Evolutionary conservation across 2,113 vertebrate species (phyloP).

Genomic region (Atractosteus spatula): DNA sequence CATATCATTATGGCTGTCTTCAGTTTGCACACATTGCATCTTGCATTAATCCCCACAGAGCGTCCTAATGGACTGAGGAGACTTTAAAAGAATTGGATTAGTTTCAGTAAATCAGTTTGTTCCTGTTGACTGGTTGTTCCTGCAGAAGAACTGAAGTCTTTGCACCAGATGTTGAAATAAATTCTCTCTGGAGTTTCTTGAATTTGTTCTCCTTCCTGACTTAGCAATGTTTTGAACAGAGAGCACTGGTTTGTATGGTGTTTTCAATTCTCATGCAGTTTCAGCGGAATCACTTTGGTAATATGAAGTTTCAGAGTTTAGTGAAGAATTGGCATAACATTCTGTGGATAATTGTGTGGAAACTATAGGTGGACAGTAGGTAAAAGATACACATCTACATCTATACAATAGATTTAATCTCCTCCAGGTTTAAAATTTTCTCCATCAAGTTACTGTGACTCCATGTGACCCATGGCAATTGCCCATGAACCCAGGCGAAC

Average conservation of each 20-base stretch:
- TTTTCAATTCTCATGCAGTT: not conserved
- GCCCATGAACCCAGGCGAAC: slow-evolving; percentile 57
- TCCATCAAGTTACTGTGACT: slow-evolving; percentile 36
- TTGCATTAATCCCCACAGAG: slow-evolving; percentile 4
- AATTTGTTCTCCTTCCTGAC: slow-evolving; percentile 9
- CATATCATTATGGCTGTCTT: slow-evolving; percentile 14
- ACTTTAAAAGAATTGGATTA: slow-evolving; percentile 14
- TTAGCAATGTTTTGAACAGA: not conserved
- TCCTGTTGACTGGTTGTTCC: slow-evolving; percentile 1
- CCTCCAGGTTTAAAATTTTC: slow-evolving; percentile 31
- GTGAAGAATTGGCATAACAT: not conserved
- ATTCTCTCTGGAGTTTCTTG: not conserved
- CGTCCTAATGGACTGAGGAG: slow-evolving; percentile 22
- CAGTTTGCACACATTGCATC: slow-evolving; percentile 3
- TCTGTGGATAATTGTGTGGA: too few species aligned
- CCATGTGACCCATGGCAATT: slow-evolving; percentile 53
- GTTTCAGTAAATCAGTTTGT: slow-evolving; percentile 16
- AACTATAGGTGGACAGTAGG: too few species aligned
- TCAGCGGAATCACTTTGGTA: not conserved
- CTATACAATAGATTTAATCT: slow-evolving; percentile 32
- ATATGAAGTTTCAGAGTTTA: not conserved
- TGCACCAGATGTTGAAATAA: slow-evolving; percentile 1
- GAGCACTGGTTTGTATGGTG: not conserved
- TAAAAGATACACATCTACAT: slow-evolving; percentile 5
- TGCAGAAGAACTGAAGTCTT: not conserved